Evolutionary conservation across 64 coral and sea anemone species (phyloP).

Genomic region (Orbicella faveolata): DNA sequence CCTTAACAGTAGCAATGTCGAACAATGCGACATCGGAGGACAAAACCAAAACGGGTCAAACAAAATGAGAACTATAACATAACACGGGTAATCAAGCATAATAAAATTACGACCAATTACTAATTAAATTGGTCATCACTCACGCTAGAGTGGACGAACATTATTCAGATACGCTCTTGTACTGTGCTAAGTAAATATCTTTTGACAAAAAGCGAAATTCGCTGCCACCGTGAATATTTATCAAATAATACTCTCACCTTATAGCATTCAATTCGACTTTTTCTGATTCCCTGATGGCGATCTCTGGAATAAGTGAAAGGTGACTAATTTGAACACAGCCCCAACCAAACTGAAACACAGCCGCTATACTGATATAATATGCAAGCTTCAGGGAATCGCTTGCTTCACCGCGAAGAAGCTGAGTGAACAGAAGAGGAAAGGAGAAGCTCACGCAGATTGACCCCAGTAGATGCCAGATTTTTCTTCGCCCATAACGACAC

Average conservation of each 20-base stretch:
- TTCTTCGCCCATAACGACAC: slow-evolving; percentile 62
- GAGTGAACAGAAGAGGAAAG: slow-evolving; percentile 48
- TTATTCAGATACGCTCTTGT: too few relatives aligned
- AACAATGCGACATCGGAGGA: too few relatives aligned
- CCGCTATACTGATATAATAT: slow-evolving; percentile 66
- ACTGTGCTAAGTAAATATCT: too few relatives aligned
- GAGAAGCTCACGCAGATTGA: slow-evolving; percentile 17
- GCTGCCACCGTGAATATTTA: not conserved
- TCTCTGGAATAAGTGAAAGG: slow-evolving; percentile 81
- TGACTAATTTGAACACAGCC: slow-evolving; percentile 85
- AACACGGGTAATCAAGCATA: too few relatives aligned
- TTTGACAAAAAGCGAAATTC: not conserved
- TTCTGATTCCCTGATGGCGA: slow-evolving; percentile 54
- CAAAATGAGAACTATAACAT: too few relatives aligned
- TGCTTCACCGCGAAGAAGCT: not conserved
- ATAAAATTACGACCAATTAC: too few relatives aligned
- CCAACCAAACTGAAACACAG: slow-evolving; percentile 90
- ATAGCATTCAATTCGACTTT: slow-evolving; percentile 82
- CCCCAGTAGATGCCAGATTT: slow-evolving; percentile 61
- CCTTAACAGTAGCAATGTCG: too few relatives aligned
- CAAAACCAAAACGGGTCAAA: too few relatives aligned
- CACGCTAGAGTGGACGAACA: too few relatives aligned
- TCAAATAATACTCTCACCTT: slow-evolving; percentile 47
- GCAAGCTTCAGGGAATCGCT: slow-evolving; percentile 48
- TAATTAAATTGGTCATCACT: too few relatives aligned